Evolutionary conservation across 2,113 vertebrate species (phyloP).

Genomic region (Onychostoma macrolepis): DNA sequence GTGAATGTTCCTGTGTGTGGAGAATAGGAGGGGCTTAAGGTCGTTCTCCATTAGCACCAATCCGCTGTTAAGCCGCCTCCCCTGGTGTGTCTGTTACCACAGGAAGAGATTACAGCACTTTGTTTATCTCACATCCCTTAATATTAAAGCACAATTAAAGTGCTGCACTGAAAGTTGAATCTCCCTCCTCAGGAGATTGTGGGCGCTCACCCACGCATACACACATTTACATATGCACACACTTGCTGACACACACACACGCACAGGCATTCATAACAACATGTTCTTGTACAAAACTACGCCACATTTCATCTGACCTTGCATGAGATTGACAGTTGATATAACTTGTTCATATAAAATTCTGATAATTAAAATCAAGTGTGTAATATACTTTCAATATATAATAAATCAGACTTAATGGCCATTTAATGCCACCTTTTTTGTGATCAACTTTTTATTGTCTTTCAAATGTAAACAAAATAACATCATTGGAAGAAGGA

Average conservation of each 20-base stretch:
- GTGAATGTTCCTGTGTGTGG: slow-evolving; percentile 24
- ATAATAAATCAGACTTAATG: too few species aligned
- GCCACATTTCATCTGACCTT: slow-evolving; percentile 40
- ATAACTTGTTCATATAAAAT: neutral
- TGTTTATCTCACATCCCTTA: slow-evolving; percentile 51
- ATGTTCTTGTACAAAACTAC: neutral
- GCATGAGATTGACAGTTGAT: slow-evolving; percentile 45
- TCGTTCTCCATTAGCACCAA: slow-evolving; percentile 46
- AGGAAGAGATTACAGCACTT: slow-evolving; percentile 51
- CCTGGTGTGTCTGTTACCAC: slow-evolving; percentile 42
- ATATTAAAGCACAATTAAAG: slow-evolving; percentile 61
- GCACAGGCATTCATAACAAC: slow-evolving; percentile 16
- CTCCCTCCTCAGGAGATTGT: slow-evolving; percentile 39
- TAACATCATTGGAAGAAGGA: too few species aligned
- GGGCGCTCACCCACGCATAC: neutral
- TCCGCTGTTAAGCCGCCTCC: slow-evolving; percentile 47
- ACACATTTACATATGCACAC: neutral
- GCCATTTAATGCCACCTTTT: neutral
- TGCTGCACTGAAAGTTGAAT: slow-evolving; percentile 49
- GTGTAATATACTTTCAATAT: too few species aligned
- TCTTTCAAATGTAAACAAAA: too few species aligned
- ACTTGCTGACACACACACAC: neutral
- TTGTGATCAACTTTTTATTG: too few species aligned
- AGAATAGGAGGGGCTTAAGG: slow-evolving; percentile 47
- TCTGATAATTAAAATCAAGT: neutral